A percentile compares a stretch with the other conserved stretches of the same genome.
phyloP scores from a whole-genome alignment of 2,888 invertebrate genomes.

The Lomographa bimaculata region DNA sequence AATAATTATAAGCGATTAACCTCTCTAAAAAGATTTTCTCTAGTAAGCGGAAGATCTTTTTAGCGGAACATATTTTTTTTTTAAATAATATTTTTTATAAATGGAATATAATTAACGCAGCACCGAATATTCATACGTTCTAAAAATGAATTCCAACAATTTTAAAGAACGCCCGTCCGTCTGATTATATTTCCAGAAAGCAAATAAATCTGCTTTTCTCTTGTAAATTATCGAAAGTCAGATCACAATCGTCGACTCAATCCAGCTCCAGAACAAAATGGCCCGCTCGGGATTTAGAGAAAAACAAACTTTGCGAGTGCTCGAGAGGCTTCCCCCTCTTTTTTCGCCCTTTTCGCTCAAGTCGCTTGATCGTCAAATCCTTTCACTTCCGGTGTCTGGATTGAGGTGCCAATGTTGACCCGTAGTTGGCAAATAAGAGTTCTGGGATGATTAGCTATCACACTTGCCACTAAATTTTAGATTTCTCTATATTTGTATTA shows the following conservation, averaged over 20 bases:
- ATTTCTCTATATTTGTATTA: too few relatives aligned
- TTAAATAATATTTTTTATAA: too few relatives aligned
- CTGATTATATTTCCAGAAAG: constrained; percentile 6
- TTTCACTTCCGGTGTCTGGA: constrained; percentile 17
- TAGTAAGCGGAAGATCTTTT: too few relatives aligned
- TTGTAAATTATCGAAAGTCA: constrained; percentile 31
- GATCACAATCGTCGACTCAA: constrained; percentile 29
- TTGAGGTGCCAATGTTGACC: constrained; percentile 20
- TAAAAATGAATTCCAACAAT: too few relatives aligned
- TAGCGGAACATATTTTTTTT: too few relatives aligned
- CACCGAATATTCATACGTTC: too few relatives aligned
- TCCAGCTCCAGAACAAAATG: constrained; percentile 25
- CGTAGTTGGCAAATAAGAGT: constrained; percentile 11
- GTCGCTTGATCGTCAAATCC: constrained; percentile 16
- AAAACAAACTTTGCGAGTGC: constrained; percentile 26
- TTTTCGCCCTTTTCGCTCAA: constrained; percentile 1
- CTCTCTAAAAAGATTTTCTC: too few relatives aligned
- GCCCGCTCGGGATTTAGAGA: constrained; percentile 14
- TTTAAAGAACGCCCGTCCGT: constrained; percentile 13
- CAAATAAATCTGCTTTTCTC: constrained; percentile 24
- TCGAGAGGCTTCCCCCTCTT: constrained; percentile 6
- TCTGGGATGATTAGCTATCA: too few relatives aligned
- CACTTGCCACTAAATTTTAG: too few relatives aligned
- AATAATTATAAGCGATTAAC: too few relatives aligned
- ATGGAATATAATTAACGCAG: too few relatives aligned